Evolutionary conservation across 2,113 vertebrate species (phyloP), one percentile per base, ranked within the genome.

Genomic region (Xyliphius kryptos): DNA sequence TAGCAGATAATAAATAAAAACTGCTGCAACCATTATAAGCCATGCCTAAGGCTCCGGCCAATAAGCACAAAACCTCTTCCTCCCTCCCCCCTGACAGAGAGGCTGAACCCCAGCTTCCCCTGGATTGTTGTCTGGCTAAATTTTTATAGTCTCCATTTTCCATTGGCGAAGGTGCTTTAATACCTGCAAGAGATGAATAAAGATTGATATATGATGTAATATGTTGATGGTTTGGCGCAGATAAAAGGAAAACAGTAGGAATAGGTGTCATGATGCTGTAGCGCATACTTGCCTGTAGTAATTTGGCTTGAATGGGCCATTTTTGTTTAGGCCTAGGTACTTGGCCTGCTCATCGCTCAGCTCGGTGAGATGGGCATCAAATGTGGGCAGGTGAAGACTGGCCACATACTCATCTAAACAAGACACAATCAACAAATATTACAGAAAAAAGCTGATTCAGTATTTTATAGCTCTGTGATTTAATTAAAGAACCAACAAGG

Each of bases 281-380:
- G n/a, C n/a, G n/a, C n/a, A n/a, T n/a, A 13, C 62, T 82, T 54
- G 95, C 96, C 96, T 92, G 81, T 98, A 99, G 85, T 99, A 99
- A 84, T 99, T 99, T 72, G 96, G 96, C 86, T 99, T 99, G 76
- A 99, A 99, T 66, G 96, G 96, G 6, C 96, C 96, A 1, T 99
- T 98, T 82, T 99, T 99, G 78, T 99, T 99, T 70, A 99, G 82
- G 66, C 96, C 96, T 81, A 99, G 86, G 75, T 99, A 99, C 76
- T 99, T 99, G 20, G 96, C 96, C 79, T 99, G 96, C 43, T 99
- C 96, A 2, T 99, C 96, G 1, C 78, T 90, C 12, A 98, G 89
- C 65, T 99, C 96, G 3, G 95, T 99, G 56, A 98, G 90, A 77
- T 98, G 95, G 40, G 96, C 96, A n/a, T 99, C 96, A 12, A 99